phyloP scores from a whole-genome alignment of 2,888 invertebrate species.

The Calameuta idolon region DNA sequence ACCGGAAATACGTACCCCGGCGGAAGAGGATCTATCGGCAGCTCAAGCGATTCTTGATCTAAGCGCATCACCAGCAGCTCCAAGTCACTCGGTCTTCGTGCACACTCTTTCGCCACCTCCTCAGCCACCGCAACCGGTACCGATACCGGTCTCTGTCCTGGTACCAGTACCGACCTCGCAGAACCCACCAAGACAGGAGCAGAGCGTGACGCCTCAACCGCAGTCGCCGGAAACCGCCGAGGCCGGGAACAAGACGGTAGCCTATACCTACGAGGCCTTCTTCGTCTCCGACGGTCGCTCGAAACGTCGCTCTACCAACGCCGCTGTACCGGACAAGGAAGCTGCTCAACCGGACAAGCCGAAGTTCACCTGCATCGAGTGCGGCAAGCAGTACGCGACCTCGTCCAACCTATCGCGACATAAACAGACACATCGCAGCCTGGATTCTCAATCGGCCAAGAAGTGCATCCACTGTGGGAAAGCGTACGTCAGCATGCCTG shows the following conservation, averaged over 20 bases:
- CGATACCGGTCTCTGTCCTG: slow-evolving; percentile 58
- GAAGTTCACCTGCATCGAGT: slow-evolving; percentile 80
- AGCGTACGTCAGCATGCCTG: slow-evolving; percentile 99
- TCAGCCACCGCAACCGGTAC: slow-evolving; percentile 57
- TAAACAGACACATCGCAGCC: slow-evolving; percentile 89
- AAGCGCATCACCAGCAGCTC: slow-evolving; percentile 82
- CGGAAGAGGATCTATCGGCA: slow-evolving; percentile 87
- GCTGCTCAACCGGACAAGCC: slow-evolving; percentile 68
- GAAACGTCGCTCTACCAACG: slow-evolving; percentile 74
- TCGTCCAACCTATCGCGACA: slow-evolving; percentile 91
- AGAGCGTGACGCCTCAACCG: slow-evolving; percentile 42
- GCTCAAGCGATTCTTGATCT: slow-evolving; percentile 91
- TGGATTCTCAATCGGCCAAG: slow-evolving; percentile 92
- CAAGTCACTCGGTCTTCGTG: slow-evolving; percentile 61
- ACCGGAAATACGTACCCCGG: slow-evolving; percentile 72
- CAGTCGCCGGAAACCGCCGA: slow-evolving; percentile 57
- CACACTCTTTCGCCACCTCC: slow-evolving; percentile 73
- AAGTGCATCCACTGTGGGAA: slow-evolving; percentile 96
- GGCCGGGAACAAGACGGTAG: slow-evolving; percentile 78
- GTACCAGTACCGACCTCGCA: slow-evolving; percentile 55
- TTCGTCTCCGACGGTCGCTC: slow-evolving; percentile 90
- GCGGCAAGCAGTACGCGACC: slow-evolving; percentile 92
- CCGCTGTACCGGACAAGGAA: slow-evolving; percentile 64
- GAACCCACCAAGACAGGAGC: slow-evolving; percentile 25
- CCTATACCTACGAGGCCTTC: slow-evolving; percentile 92